Percentiles rank a stretch among this genome's conserved stretches.
Conservation (phyloP, 2,113 vertebrate genomes). For the Nibea albiflora region DNA sequence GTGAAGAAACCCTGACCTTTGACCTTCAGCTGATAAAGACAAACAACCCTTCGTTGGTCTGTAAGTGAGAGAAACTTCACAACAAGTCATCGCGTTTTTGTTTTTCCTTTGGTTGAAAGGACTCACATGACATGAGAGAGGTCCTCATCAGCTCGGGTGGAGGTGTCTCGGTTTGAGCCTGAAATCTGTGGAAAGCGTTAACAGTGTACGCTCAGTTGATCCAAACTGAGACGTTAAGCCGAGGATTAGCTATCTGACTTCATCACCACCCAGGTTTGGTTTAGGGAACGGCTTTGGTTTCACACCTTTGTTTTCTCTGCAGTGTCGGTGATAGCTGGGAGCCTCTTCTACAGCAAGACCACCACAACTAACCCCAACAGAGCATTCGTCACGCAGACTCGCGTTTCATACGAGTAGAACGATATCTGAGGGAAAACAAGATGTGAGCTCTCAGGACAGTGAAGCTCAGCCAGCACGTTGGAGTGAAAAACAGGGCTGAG, state of each 20-base stretch:
- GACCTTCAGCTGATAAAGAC: neutral
- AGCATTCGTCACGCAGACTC: constrained; percentile 58
- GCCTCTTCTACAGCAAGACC: constrained; percentile 16
- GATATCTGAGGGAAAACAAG: constrained; percentile 46
- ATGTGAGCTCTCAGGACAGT: neutral
- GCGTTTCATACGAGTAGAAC: constrained; percentile 40
- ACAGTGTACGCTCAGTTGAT: neutral
- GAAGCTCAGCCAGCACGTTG: neutral
- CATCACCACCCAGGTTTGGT: constrained; percentile 38
- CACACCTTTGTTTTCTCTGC: constrained; percentile 66
- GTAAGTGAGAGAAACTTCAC: too few relatives aligned
- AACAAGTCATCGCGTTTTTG: too few relatives aligned
- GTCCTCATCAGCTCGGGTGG: too few relatives aligned
- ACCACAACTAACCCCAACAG: constrained; percentile 47
- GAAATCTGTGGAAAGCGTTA: constrained; percentile 5
- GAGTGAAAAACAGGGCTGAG: neutral
- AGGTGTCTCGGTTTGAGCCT: neutral
- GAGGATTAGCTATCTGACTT: constrained; percentile 60
- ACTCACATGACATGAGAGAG: too few relatives aligned
- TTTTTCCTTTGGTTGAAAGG: too few relatives aligned
- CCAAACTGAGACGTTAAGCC: constrained; percentile 25
- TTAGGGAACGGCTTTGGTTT: constrained; percentile 65
- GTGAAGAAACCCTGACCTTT: neutral
- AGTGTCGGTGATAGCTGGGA: neutral
- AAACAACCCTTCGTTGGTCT: neutral